Evolutionary conservation across 92 coral and sea anemone species (phyloP).

Genomic region (Porites rus): DNA sequence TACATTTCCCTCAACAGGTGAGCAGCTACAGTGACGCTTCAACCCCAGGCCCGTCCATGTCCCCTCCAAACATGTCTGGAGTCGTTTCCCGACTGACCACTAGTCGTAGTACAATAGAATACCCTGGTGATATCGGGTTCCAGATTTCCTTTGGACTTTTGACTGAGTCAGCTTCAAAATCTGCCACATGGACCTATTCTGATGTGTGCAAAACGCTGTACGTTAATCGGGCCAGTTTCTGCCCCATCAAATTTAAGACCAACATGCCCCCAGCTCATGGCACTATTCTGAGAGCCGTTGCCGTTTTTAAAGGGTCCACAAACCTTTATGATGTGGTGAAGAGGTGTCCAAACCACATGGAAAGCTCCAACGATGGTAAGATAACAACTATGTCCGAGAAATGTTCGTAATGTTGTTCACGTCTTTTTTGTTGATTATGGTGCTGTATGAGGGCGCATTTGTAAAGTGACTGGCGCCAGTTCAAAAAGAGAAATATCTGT

Average conservation of each 20-base stretch:
- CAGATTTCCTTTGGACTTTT: slow-evolving; percentile 96
- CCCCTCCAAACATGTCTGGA: slow-evolving; percentile 34
- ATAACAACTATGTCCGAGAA: no score
- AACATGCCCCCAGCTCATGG: slow-evolving; percentile 51
- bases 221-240: slow-evolving; percentile 94
- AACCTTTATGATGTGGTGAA: slow-evolving; percentile 95
- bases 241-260: slow-evolving; percentile 97
- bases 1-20: slow-evolving; percentile 12
- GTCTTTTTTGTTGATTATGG: no score
- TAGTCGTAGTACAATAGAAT: slow-evolving; percentile 94
- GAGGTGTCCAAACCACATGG: slow-evolving; percentile 96
- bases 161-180: slow-evolving; percentile 96
- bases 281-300: slow-evolving; percentile 89
- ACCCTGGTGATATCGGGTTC: slow-evolving; percentile 86
- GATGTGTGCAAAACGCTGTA: slow-evolving; percentile 89
- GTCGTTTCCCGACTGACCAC: slow-evolving; percentile 79
- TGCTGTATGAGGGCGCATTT: no score
- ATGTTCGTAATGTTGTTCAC: no score
- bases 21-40: slow-evolving; percentile 40
- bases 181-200: slow-evolving; percentile 99
- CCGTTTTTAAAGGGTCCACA: slow-evolving; percentile 99
- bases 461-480: neutral
- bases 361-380: slow-evolving; percentile 86
- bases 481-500: neutral
- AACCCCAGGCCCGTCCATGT: slow-evolving; percentile 3